Evolutionary conservation across 2,113 vertebrate genomes (phyloP), one percentile per base, ranked within the genome.

Genomic region (Xenus cinereus): DNA sequence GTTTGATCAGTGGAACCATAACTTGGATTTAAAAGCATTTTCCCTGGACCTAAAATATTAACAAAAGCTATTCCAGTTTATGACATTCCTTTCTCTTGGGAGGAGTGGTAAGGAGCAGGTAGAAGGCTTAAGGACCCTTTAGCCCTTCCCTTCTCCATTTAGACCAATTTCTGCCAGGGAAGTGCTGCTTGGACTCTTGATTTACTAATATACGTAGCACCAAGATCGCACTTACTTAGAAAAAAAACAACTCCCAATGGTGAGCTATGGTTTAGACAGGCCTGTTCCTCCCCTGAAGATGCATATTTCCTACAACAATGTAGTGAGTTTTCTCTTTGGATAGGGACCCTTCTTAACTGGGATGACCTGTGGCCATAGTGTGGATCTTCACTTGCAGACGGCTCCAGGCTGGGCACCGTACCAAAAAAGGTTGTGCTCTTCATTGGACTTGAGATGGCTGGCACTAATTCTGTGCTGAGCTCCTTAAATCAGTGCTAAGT

Each of bases 121-220:
- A 73, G 53, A 68, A 46, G 37, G 17, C 18, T 74, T 27, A 51
- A 46, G 54, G 43, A 66, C 32, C 35, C 28, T 50, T 79, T 73
- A 56, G 33, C 20, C 13, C 73, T 56, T 54, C 9, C 14, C 3
- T 90, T 87, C 46, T 60, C 45, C 30, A 46, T 12, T 32, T 33
- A 46, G 50, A 37, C 11, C 37, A 71, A 6, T 66, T 80, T 84
- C 74, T 88, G n/a, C 35, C 54, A 53, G 8, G 4, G 14, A 9
- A 46, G 3, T 53, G 30, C 19, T 1, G 1, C 0, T 0, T 60
- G 45, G 18, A n/a, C 51, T 60, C 51, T 35, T 59, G n/a, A 16
- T 77, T 87, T 67, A n/a, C 15, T 72, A 20, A 46, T n/a, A 30
- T 15, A n/a, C 23, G 16, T 72, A 77, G 77, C n/a, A 76, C 37